These are phyloP conservation scores for Drosophila yooni DNA, from an alignment of 2,888 invertebrate genomes.

Conservation along the genomic window DNA sequence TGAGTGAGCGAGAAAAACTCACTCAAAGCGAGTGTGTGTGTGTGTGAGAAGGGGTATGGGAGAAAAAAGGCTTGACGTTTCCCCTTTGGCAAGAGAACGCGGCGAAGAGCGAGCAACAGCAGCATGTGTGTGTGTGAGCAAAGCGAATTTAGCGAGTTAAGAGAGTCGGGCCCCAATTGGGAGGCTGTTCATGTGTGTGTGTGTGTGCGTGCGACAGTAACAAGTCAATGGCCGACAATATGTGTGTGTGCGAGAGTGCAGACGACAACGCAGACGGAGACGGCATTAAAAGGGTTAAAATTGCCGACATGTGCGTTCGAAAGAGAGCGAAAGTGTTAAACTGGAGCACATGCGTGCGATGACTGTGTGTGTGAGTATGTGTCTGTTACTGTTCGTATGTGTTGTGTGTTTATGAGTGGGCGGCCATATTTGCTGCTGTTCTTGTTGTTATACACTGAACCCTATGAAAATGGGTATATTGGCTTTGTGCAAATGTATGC, in stretches of 20 bases:
- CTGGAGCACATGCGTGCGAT: slow-evolving; percentile 70
- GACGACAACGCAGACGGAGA: slow-evolving; percentile 78
- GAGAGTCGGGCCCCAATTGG: slow-evolving; percentile 47
- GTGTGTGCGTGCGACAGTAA: slow-evolving; percentile 16
- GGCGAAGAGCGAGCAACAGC: slow-evolving; percentile 45
- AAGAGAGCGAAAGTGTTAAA: slow-evolving; percentile 76
- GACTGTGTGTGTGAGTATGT: slow-evolving; percentile 19
- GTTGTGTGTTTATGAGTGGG: slow-evolving; percentile 25
- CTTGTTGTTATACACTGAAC: slow-evolving; percentile 28
- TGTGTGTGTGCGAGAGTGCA: slow-evolving; percentile 45
- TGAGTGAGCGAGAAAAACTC: slow-evolving; percentile 54
- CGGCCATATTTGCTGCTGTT: slow-evolving; percentile 52
- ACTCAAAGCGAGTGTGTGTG: slow-evolving; percentile 41
- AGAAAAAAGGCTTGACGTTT: slow-evolving; percentile 57
- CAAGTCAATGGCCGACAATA: slow-evolving; percentile 69
- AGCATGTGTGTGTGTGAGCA: slow-evolving; percentile 11
- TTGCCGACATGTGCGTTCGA: slow-evolving; percentile 65
- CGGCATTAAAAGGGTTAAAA: slow-evolving; percentile 83
- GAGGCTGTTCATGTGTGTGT: slow-evolving; percentile 6
- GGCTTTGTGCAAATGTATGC: background rate
- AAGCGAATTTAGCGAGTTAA: slow-evolving; percentile 48
- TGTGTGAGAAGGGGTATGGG: slow-evolving; percentile 54
- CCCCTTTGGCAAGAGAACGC: slow-evolving; percentile 50
- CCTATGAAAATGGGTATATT: background rate
- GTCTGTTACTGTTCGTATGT: slow-evolving; percentile 3